These are phyloP conservation scores for Stenopsyche tienmushanensis DNA, from an alignment of 1,140 invertebrate genomes.

Conservation along the genomic window DNA sequence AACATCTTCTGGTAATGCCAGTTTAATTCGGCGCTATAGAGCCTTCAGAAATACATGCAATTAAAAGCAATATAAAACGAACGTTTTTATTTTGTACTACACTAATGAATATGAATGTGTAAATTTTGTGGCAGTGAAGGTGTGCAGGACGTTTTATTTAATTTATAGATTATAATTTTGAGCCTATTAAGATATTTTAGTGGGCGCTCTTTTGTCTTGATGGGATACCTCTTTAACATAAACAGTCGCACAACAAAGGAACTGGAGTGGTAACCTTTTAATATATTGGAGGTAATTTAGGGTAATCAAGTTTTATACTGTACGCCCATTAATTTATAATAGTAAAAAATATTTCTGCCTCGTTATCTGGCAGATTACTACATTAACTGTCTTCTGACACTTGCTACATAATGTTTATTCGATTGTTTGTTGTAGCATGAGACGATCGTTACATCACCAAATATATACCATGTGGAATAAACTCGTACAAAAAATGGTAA, in stretches of 20 bases:
- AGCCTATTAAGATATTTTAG: slow-evolving; percentile 26
- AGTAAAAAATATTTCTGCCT: slow-evolving; percentile 11
- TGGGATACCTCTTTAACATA: slow-evolving; percentile 19
- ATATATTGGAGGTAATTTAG: slow-evolving; percentile 9
- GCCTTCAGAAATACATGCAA: slow-evolving; percentile 32
- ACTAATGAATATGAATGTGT: slow-evolving; percentile 36
- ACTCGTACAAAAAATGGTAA: no score
- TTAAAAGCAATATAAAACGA: slow-evolving; percentile 29
- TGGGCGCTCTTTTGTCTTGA: slow-evolving; percentile 1
- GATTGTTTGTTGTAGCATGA: neutral
- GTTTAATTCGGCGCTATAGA: slow-evolving; percentile 22
- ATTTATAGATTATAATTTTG: slow-evolving; percentile 32
- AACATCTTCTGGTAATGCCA: slow-evolving; percentile 22
- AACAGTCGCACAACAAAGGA: slow-evolving; percentile 19
- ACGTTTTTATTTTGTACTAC: neutral
- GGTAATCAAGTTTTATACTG: slow-evolving; percentile 20
- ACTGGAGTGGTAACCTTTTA: slow-evolving; percentile 4
- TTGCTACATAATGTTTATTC: neutral
- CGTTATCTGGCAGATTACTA: neutral
- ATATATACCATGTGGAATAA: no score
- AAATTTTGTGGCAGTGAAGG: slow-evolving; percentile 32
- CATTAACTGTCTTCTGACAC: neutral
- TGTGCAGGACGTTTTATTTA: slow-evolving; percentile 19
- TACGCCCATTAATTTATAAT: slow-evolving; percentile 27
- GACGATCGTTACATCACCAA: neutral